Evolutionary conservation across 2,888 invertebrate species (phyloP).

Genomic region (Leptopilina syphax): DNA sequence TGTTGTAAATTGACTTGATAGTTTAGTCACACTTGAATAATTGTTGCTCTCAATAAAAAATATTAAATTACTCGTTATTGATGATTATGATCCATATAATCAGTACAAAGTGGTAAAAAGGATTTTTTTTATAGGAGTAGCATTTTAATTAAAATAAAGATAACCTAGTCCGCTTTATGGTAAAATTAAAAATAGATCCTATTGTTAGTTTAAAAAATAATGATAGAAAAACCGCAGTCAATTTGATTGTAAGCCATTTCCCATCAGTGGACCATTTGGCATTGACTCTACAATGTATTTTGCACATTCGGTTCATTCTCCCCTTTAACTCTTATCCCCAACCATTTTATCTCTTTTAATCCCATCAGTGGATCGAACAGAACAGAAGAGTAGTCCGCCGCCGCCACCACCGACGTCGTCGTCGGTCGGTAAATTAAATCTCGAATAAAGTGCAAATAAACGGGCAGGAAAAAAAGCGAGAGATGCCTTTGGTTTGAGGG

Average conservation of each 20-base stretch:
- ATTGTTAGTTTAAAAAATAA: conserved; percentile 43
- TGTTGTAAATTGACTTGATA: too few relatives aligned
- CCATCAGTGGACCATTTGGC: conserved; percentile 43
- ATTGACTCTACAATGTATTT: conserved; percentile 34
- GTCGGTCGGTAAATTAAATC: conserved; percentile 75
- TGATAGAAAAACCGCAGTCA: conserved; percentile 37
- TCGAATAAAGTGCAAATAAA: conserved; percentile 76
- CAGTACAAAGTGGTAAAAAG: too few relatives aligned
- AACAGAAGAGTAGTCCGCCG: conserved; percentile 58
- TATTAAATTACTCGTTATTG: too few relatives aligned
- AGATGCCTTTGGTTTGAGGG: conserved; percentile 30
- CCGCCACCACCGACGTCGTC: conserved; percentile 61
- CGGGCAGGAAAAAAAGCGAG: conserved; percentile 59
- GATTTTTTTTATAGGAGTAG: too few relatives aligned
- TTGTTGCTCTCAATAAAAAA: too few relatives aligned
- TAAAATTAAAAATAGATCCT: too few relatives aligned
- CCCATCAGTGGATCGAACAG: conserved; percentile 65
- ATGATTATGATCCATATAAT: too few relatives aligned
- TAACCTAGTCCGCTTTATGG: too few relatives aligned
- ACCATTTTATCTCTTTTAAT: conserved; percentile 64
- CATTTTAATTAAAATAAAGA: too few relatives aligned
- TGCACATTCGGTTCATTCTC: conserved; percentile 50
- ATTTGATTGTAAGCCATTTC: conserved; percentile 44
- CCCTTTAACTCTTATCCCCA: conserved; percentile 45
- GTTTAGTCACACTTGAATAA: too few relatives aligned